phyloP scores from a whole-genome alignment of 2,113 vertebrate genomes.

The Cynoglossus semilaevis region DNA sequence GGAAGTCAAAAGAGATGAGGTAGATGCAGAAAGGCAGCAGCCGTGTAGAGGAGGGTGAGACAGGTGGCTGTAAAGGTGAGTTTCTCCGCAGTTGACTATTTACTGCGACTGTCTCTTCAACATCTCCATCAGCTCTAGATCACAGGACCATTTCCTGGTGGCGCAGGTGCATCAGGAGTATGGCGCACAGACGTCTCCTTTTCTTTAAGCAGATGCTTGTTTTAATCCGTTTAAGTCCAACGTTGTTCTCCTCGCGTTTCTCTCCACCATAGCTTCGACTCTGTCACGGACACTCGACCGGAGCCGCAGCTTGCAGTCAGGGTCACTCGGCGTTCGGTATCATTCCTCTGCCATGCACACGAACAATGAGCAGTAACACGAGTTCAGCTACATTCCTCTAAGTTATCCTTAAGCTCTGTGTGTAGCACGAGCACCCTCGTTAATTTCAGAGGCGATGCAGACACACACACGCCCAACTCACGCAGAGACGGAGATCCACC shows the following conservation, averaged over 20 bases:
- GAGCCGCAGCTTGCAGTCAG: constrained; percentile 18
- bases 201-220: constrained; percentile 12
- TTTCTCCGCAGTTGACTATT: not conserved
- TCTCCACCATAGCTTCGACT: constrained; percentile 39
- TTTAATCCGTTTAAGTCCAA: constrained; percentile 4
- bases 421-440: not conserved
- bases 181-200: constrained; percentile 37
- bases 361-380: constrained; percentile 1
- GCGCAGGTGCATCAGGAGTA: constrained; percentile 57
- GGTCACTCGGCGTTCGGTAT: constrained; percentile 28
- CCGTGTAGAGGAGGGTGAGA: constrained; percentile 11
- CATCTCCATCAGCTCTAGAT: constrained; percentile 18
- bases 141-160: constrained; percentile 12
- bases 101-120: constrained; percentile 3
- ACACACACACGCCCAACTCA: not conserved
- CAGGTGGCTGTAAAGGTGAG: constrained; percentile 1
- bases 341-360: constrained; percentile 15
- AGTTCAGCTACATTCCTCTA: constrained; percentile 7
- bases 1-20: constrained; percentile 20
- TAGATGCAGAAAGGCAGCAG: constrained; percentile 15
- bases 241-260: constrained; percentile 10
- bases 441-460: constrained; percentile 32
- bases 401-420: not conserved
- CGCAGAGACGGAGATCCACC: constrained; percentile 24
- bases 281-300: constrained; percentile 41